Percentiles rank a stretch among this genome's conserved stretches.
phyloP scores from a whole-genome alignment of 2,113 vertebrate genomes.

The Vimba vimba region DNA sequence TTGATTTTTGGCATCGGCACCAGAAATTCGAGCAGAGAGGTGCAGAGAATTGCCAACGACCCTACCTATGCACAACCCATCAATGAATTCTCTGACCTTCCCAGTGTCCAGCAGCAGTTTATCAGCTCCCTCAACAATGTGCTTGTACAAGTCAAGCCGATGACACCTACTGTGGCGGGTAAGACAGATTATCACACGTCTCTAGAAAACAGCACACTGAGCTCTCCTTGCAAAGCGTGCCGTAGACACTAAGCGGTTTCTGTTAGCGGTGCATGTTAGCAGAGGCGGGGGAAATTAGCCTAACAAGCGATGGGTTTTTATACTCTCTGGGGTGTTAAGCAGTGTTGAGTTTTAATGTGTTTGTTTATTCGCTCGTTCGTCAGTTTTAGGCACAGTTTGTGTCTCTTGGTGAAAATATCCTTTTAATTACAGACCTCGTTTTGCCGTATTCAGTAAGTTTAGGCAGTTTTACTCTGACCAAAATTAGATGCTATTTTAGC shows the following conservation, averaged over 20 bases:
- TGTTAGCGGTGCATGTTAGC: not conserved
- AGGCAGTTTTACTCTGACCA: not conserved
- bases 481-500: not conserved
- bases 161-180: constrained; percentile 23
- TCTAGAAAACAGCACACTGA: not conserved
- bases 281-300: not conserved
- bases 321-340: not conserved
- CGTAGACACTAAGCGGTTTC: not conserved
- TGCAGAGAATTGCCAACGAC: not conserved
- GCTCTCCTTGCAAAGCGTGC: not conserved
- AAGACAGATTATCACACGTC: not conserved
- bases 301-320: not conserved
- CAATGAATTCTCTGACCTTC: constrained; percentile 42
- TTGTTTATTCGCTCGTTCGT: not conserved
- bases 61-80: constrained; percentile 25
- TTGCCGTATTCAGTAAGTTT: not conserved
- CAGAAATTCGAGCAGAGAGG: constrained; percentile 6
- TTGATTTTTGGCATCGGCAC: constrained; percentile 75
- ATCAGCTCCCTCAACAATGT: constrained; percentile 18
- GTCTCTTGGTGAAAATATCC: not conserved
- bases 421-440: not conserved
- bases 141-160: not conserved
- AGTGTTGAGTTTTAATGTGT: not conserved
- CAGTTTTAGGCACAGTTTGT: not conserved
- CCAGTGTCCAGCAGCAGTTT: constrained; percentile 41